These are phyloP conservation scores for Ylistrum balloti DNA, from an alignment of 1,140 invertebrate species.

Conservation along the genomic window DNA sequence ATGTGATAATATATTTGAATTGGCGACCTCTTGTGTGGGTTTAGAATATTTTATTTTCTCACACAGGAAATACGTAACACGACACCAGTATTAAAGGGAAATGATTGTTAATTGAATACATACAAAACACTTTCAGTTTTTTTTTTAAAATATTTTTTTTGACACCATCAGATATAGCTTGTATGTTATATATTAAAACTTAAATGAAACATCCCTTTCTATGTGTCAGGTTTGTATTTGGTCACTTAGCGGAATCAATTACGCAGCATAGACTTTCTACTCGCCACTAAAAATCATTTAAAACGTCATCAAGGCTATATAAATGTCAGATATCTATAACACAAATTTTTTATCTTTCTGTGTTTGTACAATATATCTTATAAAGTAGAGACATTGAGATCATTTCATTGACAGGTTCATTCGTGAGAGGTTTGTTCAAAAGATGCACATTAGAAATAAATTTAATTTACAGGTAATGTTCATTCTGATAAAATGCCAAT, in stretches of 20 bases:
- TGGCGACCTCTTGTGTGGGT: background rate
- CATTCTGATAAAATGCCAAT: no score
- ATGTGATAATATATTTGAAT: background rate
- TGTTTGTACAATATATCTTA: no score
- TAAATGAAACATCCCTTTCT: background rate
- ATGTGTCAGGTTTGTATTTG: background rate
- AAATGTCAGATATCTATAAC: background rate
- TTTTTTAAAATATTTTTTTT: background rate
- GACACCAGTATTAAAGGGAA: background rate
- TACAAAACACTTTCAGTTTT: background rate
- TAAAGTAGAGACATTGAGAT: no score
- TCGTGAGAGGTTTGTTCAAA: no score
- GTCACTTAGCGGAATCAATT: background rate
- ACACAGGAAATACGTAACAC: background rate
- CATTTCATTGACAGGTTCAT: no score
- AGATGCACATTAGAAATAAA: no score
- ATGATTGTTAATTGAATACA: background rate
- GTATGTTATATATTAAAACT: background rate
- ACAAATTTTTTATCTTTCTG: background rate
- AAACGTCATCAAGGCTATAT: background rate
- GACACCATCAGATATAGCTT: background rate
- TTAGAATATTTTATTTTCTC: background rate
- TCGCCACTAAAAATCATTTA: background rate
- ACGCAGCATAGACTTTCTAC: background rate
- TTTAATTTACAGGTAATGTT: no score